These are phyloP conservation scores for Plecotus auritus DNA, from an alignment of 2,113 vertebrate species.

Conservation along the genomic window DNA sequence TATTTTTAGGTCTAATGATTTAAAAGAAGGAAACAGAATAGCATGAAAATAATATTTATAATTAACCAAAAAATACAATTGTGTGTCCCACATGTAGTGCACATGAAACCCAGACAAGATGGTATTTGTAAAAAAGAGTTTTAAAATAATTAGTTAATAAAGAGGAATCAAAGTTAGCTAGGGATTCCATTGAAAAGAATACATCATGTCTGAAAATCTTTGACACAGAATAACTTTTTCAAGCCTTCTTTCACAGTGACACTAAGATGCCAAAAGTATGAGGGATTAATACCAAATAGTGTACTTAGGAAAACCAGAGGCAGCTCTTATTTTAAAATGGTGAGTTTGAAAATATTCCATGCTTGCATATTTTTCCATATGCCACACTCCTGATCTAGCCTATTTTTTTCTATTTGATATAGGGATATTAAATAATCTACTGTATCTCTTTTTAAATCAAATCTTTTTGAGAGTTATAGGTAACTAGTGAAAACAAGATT, in stretches of 20 bases:
- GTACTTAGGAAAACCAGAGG: constrained; percentile 19
- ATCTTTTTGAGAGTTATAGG: constrained; percentile 74
- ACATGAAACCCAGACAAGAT: background rate
- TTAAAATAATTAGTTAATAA: background rate
- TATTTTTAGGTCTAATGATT: background rate
- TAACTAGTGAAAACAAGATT: constrained; percentile 75
- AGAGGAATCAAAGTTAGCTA: background rate
- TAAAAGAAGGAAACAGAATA: constrained; percentile 35
- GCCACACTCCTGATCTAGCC: constrained; percentile 37
- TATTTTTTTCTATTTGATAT: constrained; percentile 60
- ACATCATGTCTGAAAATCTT: background rate
- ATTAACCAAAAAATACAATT: background rate
- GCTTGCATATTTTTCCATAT: constrained; percentile 59
- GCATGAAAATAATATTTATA: constrained; percentile 20
- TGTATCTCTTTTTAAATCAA: constrained; percentile 65
- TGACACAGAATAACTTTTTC: constrained; percentile 36
- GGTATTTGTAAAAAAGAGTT: background rate
- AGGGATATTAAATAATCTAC: constrained; percentile 66
- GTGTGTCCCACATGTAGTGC: background rate
- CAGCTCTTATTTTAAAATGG: constrained; percentile 28
- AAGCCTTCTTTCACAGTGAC: background rate
- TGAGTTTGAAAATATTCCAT: constrained; percentile 41
- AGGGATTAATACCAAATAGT: constrained; percentile 4
- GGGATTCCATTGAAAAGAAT: background rate
- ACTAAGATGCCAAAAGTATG: background rate